phyloP scores from a whole-genome alignment of 2,113 vertebrate genomes.

The Pardalotus punctatus region DNA sequence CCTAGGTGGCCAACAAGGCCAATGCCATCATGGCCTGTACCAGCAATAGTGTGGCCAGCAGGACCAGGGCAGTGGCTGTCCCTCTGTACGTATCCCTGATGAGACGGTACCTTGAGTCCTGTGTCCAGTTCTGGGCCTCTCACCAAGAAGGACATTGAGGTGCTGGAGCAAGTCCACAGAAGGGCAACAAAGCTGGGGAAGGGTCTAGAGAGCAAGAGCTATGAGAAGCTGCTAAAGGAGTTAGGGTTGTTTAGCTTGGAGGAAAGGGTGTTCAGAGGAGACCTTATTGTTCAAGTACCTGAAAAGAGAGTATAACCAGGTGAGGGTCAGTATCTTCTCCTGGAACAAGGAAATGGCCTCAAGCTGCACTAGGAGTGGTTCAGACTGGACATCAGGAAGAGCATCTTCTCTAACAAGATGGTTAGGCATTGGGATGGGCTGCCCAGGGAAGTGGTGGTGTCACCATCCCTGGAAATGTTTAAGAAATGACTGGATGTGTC shows the following conservation, averaged over 20 bases:
- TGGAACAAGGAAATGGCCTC: neutral
- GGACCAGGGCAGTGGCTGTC: neutral
- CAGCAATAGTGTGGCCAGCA: neutral
- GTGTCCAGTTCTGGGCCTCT: neutral
- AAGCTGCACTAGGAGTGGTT: rapidly evolving
- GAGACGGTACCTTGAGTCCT: neutral
- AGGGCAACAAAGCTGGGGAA: neutral
- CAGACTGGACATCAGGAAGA: neutral
- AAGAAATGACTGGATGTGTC: neutral
- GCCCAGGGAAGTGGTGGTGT: too few species aligned
- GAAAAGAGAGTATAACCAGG: neutral
- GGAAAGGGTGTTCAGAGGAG: neutral
- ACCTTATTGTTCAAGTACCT: neutral
- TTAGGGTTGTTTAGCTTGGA: neutral
- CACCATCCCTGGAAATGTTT: neutral
- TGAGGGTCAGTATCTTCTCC: neutral
- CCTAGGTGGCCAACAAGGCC: neutral
- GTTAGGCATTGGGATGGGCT: neutral
- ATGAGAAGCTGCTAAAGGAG: neutral
- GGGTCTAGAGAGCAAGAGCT: neutral
- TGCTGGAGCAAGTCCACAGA: neutral
- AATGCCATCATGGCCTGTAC: neutral
- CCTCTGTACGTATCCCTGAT: too few species aligned
- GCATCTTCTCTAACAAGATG: neutral
- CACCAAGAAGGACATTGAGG: too few species aligned